Percentiles rank a stretch among this genome's conserved stretches.
Conservation (phyloP, 2,888 invertebrate genomes). For the Branchellion lobata region DNA sequence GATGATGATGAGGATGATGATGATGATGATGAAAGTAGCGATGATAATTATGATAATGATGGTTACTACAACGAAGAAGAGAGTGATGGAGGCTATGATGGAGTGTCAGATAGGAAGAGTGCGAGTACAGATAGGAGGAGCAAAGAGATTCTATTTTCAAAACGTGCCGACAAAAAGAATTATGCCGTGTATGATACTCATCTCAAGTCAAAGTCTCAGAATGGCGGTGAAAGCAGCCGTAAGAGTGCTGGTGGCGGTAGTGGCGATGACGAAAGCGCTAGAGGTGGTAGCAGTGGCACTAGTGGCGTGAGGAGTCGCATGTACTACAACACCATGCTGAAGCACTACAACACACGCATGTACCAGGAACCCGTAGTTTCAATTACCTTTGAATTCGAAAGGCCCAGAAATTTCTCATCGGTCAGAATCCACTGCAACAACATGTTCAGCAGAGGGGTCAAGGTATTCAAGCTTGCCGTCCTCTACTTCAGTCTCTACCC, state of each 20-base stretch:
- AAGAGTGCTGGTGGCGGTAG: neutral
- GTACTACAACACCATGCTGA: neutral
- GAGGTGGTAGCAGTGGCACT: neutral
- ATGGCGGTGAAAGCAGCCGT: neutral
- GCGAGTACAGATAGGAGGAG: neutral
- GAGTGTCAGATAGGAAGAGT: neutral
- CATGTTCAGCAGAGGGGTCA: conserved; percentile 79
- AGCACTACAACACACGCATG: conserved; percentile 7
- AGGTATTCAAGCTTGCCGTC: conserved; percentile 78
- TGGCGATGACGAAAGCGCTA: neutral
- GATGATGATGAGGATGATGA: no score
- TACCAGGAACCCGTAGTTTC: conserved; percentile 67
- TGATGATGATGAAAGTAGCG: no score
- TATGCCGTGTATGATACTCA: neutral
- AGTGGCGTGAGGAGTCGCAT: neutral
- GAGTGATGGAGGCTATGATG: neutral
- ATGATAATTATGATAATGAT: neutral
- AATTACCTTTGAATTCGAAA: conserved; percentile 82
- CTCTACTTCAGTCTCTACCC: conserved; percentile 75
- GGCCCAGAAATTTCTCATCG: conserved; percentile 81
- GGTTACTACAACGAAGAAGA: neutral
- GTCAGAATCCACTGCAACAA: conserved; percentile 82
- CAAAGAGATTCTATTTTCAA: neutral
- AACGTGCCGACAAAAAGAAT: neutral
- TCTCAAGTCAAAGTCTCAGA: neutral